phyloP scores from a whole-genome alignment of 2,113 vertebrate genomes.

The Cyprinodon brontotheroides region DNA sequence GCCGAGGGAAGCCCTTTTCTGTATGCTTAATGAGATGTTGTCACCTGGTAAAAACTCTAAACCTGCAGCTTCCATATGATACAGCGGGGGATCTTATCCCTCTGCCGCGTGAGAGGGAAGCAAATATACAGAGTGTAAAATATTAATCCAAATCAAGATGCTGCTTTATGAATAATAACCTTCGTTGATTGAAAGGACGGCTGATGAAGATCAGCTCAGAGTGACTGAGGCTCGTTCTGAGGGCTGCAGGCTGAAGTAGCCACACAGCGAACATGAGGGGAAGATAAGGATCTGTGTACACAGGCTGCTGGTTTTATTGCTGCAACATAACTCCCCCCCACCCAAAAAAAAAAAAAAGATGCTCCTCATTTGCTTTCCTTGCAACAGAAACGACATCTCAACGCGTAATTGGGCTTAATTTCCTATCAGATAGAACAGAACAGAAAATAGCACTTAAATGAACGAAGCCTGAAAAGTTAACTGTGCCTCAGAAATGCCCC shows the following conservation, averaged over 20 bases:
- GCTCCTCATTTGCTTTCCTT: slow-evolving; percentile 20
- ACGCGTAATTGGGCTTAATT: slow-evolving; percentile 64
- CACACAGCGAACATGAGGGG: slow-evolving; percentile 64
- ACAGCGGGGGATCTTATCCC: background rate
- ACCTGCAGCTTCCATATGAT: background rate
- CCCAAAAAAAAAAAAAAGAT: slow-evolving; percentile 26
- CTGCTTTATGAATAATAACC: slow-evolving; percentile 10
- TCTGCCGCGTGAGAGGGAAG: background rate
- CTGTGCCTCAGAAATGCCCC: background rate
- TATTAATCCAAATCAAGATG: slow-evolving; percentile 24
- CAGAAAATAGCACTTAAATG: slow-evolving; percentile 21
- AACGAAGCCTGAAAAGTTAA: slow-evolving; percentile 13
- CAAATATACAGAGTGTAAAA: slow-evolving; percentile 16
- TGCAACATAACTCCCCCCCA: slow-evolving; percentile 66
- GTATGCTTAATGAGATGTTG: slow-evolving; percentile 37
- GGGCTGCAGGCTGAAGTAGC: slow-evolving; percentile 61
- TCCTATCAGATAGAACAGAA: slow-evolving; percentile 55
- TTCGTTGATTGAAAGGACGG: slow-evolving; percentile 20
- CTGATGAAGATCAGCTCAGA: slow-evolving; percentile 44
- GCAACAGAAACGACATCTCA: slow-evolving; percentile 34
- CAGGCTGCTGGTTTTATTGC: slow-evolving; percentile 73
- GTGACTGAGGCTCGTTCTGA: slow-evolving; percentile 40
- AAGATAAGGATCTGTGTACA: slow-evolving; percentile 75
- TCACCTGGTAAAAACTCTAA: slow-evolving; percentile 17
- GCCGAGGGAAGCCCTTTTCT: slow-evolving; percentile 23